These are phyloP conservation scores for Oligia strigilis DNA, from an alignment of 2,888 invertebrate genomes.

Conservation along the genomic window DNA sequence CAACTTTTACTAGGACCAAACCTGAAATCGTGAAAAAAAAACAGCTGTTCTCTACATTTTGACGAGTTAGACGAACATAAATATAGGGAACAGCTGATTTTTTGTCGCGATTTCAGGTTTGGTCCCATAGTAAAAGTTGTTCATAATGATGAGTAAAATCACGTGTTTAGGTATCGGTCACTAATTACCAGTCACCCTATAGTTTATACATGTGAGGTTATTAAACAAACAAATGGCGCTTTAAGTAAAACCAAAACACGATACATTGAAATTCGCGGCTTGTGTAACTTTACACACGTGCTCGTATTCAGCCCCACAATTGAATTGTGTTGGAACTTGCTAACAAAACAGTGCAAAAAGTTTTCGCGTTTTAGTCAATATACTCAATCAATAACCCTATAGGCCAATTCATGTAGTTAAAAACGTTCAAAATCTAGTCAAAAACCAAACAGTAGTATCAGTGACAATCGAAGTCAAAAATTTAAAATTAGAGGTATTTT, in stretches of 20 bases:
- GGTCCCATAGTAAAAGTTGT: no score
- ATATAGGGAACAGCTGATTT: no score
- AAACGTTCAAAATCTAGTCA: not conserved
- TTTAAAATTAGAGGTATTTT: not conserved
- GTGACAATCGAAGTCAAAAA: not conserved
- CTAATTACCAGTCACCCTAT: no score
- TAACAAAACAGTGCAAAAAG: not conserved
- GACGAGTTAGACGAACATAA: no score
- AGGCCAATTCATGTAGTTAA: not conserved
- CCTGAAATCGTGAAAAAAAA: no score
- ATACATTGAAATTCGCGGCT: not conserved
- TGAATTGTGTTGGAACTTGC: not conserved
- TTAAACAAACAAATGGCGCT: conserved; percentile 2
- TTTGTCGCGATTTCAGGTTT: no score
- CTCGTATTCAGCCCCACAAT: not conserved
- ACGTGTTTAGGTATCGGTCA: no score
- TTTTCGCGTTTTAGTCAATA: not conserved
- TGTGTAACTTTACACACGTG: not conserved
- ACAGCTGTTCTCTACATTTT: no score
- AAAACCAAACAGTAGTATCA: not conserved
- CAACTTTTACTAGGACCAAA: no score
- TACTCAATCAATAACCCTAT: not conserved
- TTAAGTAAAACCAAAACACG: conserved; percentile 8
- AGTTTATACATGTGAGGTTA: not conserved
- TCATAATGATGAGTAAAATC: no score